These are phyloP conservation scores for Dilophus febrilis DNA, from an alignment of 2,888 invertebrate species.

Conservation along the genomic window DNA sequence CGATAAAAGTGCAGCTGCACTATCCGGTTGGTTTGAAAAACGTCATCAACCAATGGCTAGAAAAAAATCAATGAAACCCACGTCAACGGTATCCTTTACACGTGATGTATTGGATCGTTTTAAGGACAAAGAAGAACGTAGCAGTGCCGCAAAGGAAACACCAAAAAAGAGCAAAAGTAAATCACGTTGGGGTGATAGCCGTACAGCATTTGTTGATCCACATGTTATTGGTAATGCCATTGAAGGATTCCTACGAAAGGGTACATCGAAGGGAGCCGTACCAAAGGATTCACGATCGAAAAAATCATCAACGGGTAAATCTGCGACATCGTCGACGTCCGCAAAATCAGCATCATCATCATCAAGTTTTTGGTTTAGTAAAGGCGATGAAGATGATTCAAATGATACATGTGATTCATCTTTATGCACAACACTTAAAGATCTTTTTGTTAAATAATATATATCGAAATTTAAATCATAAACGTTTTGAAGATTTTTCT, in stretches of 20 bases:
- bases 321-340: constrained; percentile 23
- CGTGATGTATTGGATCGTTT: constrained; percentile 42
- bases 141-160: constrained; percentile 17
- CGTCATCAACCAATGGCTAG: constrained; percentile 60
- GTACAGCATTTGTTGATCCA: constrained; percentile 63
- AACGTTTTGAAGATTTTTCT: too few relatives aligned
- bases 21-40: constrained; percentile 59
- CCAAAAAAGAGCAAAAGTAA: constrained; percentile 25
- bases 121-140: constrained; percentile 30
- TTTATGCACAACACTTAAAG: constrained; percentile 67
- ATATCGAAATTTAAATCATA: constrained; percentile 2
- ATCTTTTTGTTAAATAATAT: constrained; percentile 65
- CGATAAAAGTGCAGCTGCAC: constrained; percentile 22
- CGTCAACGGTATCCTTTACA: constrained; percentile 39
- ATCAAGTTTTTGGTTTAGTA: constrained; percentile 39
- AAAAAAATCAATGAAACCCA: constrained; percentile 34
- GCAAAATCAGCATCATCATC: constrained; percentile 11
- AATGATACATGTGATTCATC: constrained; percentile 61
- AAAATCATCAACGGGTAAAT: constrained; percentile 17
- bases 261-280: constrained; percentile 28
- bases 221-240: constrained; percentile 68
- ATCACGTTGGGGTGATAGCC: constrained; percentile 34
- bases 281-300: constrained; percentile 26
- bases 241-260: constrained; percentile 57
- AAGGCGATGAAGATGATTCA: constrained; percentile 48